These are phyloP conservation scores for Tinamus guttatus DNA, from an alignment of 2,113 vertebrate species.

Conservation along the genomic window DNA sequence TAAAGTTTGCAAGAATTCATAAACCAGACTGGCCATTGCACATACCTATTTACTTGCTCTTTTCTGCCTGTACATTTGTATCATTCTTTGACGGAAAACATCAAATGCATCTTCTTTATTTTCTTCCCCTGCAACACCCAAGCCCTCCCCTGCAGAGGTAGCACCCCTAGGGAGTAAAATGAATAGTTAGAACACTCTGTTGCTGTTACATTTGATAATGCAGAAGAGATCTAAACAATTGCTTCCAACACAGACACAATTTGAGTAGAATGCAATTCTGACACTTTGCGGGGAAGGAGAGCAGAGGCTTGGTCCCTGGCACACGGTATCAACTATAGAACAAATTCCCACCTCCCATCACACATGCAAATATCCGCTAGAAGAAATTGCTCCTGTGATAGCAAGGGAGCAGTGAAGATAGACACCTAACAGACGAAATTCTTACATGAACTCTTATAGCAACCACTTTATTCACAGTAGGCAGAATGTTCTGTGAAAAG, in stretches of 20 bases:
- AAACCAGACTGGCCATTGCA: neutral
- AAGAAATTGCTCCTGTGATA: neutral
- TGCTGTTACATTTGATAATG: neutral
- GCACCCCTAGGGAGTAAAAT: constrained; percentile 77
- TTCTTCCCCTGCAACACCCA: constrained; percentile 78
- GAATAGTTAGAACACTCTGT: constrained; percentile 48
- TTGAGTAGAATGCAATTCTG: neutral
- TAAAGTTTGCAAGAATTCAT: neutral
- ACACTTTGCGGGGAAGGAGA: neutral
- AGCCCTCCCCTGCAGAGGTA: constrained; percentile 80
- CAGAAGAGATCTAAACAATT: constrained; percentile 28
- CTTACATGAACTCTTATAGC: neutral
- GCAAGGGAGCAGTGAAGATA: neutral
- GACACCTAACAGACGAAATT: neutral
- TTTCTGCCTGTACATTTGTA: constrained; percentile 84
- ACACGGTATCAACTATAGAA: neutral
- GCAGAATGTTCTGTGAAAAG: neutral
- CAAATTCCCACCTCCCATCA: neutral
- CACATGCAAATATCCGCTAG: neutral
- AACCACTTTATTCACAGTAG: neutral
- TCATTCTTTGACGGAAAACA: constrained; percentile 84
- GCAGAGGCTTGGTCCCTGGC: neutral
- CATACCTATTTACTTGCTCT: constrained; percentile 81
- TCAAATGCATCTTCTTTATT: constrained; percentile 82
- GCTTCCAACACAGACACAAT: neutral